Evolutionary conservation across 1,140 invertebrate species (phyloP), one percentile per base, ranked within the genome.

Genomic region (Sitophilus oryzae): DNA sequence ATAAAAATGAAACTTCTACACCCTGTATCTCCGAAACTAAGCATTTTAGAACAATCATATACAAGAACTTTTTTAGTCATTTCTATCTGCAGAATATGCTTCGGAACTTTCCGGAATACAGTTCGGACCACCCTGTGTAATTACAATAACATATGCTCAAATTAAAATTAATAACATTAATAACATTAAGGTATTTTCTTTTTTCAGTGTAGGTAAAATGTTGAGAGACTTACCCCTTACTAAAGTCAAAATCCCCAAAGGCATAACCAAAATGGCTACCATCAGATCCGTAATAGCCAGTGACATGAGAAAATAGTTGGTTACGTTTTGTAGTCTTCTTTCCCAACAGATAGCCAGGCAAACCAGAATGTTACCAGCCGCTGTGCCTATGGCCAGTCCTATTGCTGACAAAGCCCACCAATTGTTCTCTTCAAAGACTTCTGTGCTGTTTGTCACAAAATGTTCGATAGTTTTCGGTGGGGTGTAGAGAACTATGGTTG

Each of bases 291-390:
- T 96, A 52, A 96, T 85, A 19, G 95, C 93, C 63, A 98, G 74
- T 10, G 93, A 96, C 80, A 96, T 89, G 49, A 98, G 80, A 69
- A 98, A 96, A 68, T 95, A 94, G 73, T 98, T 98, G 53, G 95
- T 98, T 15, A 96, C 89, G 69, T 95, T 95, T 68, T 97, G 89
- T 50, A 98, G 77, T 11, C 89, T 79, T 21, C 86, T 78, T 68
- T 96, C 92, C 77, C 87, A 84, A 55, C 85, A 84, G 46, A 98
- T 89, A 3, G 93, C 93, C 60, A 96, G 73, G 68, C 93, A 94
- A 6, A 98, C 95, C 15, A 97, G 77, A 15, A 94, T 87, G 72
- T 98, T 98, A 0, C 95, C 94, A 25, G 91, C 83, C 0, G 92
- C 88, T 0, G 93, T 95, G 44, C 85, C 85, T 20, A 93, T 67